phyloP scores from a whole-genome alignment of 2,797 vertebrate genomes.

The Gymnoscopelus microlampas region DNA sequence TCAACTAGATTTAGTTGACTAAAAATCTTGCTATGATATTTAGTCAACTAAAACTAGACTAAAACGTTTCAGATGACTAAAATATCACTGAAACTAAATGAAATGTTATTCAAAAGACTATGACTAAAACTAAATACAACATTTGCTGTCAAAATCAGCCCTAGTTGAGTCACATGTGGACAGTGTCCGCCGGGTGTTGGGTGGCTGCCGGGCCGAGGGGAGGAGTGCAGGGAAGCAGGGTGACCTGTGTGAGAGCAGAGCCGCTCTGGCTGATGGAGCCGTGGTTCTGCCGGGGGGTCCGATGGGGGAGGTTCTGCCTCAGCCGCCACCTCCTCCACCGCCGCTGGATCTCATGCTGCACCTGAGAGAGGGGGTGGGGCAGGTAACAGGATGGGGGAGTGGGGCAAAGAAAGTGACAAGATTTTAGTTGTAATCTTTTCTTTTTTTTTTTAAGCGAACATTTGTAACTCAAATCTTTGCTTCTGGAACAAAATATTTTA shows the following conservation, averaged over 20 bases:
- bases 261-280: slow-evolving; percentile 84
- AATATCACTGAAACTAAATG: no score
- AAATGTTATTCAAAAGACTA: no score
- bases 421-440: no score
- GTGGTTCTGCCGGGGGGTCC: slow-evolving; percentile 70
- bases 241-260: slow-evolving; percentile 83
- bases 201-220: neutral
- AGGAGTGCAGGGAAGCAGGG: slow-evolving; percentile 73
- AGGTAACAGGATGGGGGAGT: neutral
- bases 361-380: slow-evolving; percentile 72
- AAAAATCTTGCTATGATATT: no score
- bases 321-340: slow-evolving; percentile 90
- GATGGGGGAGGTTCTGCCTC: slow-evolving; percentile 70
- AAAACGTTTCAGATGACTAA: no score
- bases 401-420: no score
- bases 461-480: neutral
- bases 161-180: no score
- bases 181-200: no score
- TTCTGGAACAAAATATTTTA: slow-evolving; percentile 63
- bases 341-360: slow-evolving; percentile 89
- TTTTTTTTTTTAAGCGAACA: neutral
- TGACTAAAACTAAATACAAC: no score
- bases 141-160: no score
- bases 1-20: no score
- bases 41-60: no score